phyloP scores from a whole-genome alignment of 2,113 vertebrate species.

The Ranitomeya imitator region DNA sequence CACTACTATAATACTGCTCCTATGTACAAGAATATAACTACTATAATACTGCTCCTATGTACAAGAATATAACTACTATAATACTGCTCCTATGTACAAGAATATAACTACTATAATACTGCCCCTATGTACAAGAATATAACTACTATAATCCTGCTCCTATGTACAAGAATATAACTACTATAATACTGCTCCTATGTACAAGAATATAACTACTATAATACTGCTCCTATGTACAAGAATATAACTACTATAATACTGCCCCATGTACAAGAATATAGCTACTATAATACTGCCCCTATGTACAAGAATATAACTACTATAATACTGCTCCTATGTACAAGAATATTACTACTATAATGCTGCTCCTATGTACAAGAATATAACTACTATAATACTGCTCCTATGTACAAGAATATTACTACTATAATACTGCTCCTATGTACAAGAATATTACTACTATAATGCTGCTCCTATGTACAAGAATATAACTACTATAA shows the following conservation, averaged over 20 bases:
- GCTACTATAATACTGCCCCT: not conserved
- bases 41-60: not conserved
- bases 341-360: not conserved
- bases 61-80: conserved; percentile 18
- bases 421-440: not conserved
- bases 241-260: not conserved
- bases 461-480: not conserved
- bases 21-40: not conserved
- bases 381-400: conserved; percentile 23
- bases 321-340: no score
- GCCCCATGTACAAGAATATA: not conserved
- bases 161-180: not conserved
- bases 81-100: not conserved
- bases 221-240: not conserved
- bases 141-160: not conserved
- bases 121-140: conserved; percentile 3
- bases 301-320: no score
- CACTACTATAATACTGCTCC: no score
- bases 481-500: conserved; percentile 18
- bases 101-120: not conserved
- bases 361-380: not conserved
- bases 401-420: conserved; percentile 9
- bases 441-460: not conserved
- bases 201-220: conserved; percentile 18
- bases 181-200: not conserved